phyloP scores from a whole-genome alignment of 1,140 invertebrate genomes.

The Polyergus mexicanus region DNA sequence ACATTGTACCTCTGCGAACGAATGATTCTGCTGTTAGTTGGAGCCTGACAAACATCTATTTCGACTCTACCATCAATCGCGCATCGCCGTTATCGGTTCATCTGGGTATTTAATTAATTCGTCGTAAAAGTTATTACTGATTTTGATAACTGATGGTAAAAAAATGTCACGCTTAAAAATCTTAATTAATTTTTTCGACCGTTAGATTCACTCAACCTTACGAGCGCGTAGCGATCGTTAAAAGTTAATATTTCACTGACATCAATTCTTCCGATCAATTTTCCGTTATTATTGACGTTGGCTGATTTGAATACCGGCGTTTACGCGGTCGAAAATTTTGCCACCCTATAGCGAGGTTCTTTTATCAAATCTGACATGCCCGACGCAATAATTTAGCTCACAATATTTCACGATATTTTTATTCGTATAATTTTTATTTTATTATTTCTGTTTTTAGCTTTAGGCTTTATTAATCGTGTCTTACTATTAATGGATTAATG shows the following conservation, averaged over 20 bases:
- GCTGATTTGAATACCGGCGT: slow-evolving; percentile 20
- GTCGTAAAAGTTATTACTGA: slow-evolving; percentile 7
- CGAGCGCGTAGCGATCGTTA: background rate
- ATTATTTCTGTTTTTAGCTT: background rate
- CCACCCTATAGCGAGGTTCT: no score
- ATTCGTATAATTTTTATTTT: background rate
- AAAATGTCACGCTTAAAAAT: background rate
- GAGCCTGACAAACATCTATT: background rate
- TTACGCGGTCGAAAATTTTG: background rate
- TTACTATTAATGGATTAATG: slow-evolving; percentile 4
- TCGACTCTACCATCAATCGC: background rate
- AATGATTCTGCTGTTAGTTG: background rate
- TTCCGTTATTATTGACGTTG: slow-evolving; percentile 1
- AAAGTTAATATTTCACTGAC: background rate
- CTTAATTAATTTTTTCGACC: slow-evolving; percentile 11
- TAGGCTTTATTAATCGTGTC: background rate
- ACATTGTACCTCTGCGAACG: slow-evolving; percentile 2
- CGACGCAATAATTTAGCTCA: background rate
- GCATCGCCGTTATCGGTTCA: background rate
- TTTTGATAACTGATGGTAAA: background rate
- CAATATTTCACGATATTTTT: background rate
- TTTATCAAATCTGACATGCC: background rate
- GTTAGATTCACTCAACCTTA: background rate
- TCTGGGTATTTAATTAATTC: background rate
- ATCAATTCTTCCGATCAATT: slow-evolving; percentile 26